phyloP scores from a whole-genome alignment of 2,113 vertebrate genomes.

The Rhinopomastus cyanomelas region DNA sequence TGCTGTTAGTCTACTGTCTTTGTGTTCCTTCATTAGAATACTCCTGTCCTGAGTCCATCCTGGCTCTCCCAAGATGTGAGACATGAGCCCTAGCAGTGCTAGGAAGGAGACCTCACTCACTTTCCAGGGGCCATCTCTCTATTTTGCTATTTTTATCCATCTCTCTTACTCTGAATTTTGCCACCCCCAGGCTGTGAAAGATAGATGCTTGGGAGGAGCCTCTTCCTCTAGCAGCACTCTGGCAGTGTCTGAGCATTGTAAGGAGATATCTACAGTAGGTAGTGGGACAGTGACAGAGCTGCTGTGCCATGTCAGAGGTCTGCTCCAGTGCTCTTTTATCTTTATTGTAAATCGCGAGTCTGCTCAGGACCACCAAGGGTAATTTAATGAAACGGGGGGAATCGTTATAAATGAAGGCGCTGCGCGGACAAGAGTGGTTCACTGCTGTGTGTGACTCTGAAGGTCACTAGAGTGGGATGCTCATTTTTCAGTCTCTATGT shows the following conservation, averaged over 20 bases:
- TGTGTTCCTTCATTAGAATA: not conserved
- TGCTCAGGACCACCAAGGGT: not conserved
- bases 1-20: not conserved
- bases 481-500: conserved; percentile 18
- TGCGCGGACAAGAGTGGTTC: not conserved
- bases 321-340: not conserved
- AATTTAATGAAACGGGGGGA: not conserved
- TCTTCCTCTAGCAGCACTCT: fast-evolving
- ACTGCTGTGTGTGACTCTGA: not conserved
- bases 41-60: not conserved
- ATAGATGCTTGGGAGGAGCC: not conserved
- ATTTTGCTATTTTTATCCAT: not conserved
- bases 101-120: not conserved
- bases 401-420: not conserved
- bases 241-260: not conserved
- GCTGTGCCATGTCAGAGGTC: not conserved
- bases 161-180: not conserved
- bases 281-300: not conserved
- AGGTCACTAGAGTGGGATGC: conserved; percentile 20
- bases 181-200: not conserved
- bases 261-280: not conserved
- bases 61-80: not conserved
- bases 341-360: not conserved
- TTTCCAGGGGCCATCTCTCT: not conserved
- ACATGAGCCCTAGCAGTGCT: fast-evolving